A percentile compares a stretch with the other conserved stretches of the same genome.
These are phyloP conservation scores for Andrena bicolor DNA, from an alignment of 2,888 invertebrate genomes.

Conservation along the genomic window DNA sequence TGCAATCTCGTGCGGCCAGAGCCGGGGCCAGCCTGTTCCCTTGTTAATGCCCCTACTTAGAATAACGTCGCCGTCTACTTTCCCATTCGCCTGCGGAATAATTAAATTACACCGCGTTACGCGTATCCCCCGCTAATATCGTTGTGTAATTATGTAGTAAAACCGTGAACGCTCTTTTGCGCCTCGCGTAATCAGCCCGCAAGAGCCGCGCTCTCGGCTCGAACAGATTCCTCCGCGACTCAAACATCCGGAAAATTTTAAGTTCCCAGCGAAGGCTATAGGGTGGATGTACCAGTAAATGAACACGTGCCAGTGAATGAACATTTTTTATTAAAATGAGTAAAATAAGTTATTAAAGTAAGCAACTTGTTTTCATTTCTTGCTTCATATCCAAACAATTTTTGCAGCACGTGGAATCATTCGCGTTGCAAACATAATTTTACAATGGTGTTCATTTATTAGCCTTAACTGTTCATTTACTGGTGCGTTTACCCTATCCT, in stretches of 20 bases:
- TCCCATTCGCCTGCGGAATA: constrained; percentile 16
- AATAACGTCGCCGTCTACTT: constrained; percentile 28
- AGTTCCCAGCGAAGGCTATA: background rate
- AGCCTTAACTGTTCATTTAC: too few relatives aligned
- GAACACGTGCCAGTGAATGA: too few relatives aligned
- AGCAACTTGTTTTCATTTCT: too few relatives aligned
- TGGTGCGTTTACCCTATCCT: too few relatives aligned
- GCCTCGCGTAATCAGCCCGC: background rate
- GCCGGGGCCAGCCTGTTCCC: background rate
- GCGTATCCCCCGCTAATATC: constrained; percentile 16
- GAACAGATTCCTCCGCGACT: background rate
- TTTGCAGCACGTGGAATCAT: too few relatives aligned
- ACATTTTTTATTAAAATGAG: too few relatives aligned
- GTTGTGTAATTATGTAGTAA: constrained; percentile 17
- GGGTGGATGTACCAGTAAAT: too few relatives aligned
- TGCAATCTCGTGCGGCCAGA: constrained; percentile 38
- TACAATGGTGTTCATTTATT: too few relatives aligned
- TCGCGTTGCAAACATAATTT: too few relatives aligned
- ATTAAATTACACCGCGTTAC: constrained; percentile 42
- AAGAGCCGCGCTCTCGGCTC: background rate
- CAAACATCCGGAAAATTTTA: background rate
- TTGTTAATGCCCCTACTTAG: constrained; percentile 40
- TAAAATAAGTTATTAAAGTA: too few relatives aligned
- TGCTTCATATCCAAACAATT: too few relatives aligned
- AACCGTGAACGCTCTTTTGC: constrained; percentile 13